Evolutionary conservation across 2,888 invertebrate species (phyloP).

Genomic region (Drosophila ustulata): DNA sequence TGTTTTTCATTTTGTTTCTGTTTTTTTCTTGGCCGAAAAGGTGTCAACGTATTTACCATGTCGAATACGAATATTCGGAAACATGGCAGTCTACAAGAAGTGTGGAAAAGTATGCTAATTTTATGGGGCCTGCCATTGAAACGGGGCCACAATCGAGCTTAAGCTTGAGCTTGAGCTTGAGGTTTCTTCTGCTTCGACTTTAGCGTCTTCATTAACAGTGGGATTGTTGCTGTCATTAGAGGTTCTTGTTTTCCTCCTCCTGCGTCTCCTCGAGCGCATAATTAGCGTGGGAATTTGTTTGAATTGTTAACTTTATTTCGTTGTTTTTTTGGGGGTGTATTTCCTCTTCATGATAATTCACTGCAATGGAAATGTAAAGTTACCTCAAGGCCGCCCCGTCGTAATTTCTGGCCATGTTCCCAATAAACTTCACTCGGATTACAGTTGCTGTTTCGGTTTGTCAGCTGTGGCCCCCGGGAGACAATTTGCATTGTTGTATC

Average conservation of each 20-base stretch:
- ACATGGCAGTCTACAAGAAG: slow-evolving; percentile 58
- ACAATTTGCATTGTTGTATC: slow-evolving; percentile 48
- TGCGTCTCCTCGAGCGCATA: slow-evolving; percentile 35
- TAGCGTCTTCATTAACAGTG: slow-evolving; percentile 54
- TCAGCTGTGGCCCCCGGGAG: slow-evolving; percentile 27
- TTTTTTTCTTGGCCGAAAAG: slow-evolving; percentile 43
- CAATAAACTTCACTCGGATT: background rate
- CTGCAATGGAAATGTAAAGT: slow-evolving; percentile 14
- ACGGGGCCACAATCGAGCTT: slow-evolving; percentile 65
- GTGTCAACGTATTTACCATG: slow-evolving; percentile 75
- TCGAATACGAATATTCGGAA: slow-evolving; percentile 45
- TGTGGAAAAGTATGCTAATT: slow-evolving; percentile 70
- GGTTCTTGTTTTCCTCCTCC: slow-evolving; percentile 33
- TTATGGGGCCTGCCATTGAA: slow-evolving; percentile 66
- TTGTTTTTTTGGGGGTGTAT: slow-evolving; percentile 1
- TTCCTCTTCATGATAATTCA: slow-evolving; percentile 18
- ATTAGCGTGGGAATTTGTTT: slow-evolving; percentile 68
- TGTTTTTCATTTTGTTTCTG: slow-evolving; percentile 7
- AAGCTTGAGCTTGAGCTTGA: slow-evolving; percentile 18
- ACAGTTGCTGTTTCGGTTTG: no score
- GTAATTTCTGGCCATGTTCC: slow-evolving; percentile 2
- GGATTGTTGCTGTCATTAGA: slow-evolving; percentile 42
- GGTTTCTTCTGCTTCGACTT: slow-evolving; percentile 19
- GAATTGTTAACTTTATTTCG: slow-evolving; percentile 35
- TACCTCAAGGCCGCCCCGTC: slow-evolving; percentile 1